Percentiles rank a stretch among this genome's conserved stretches.
Evolutionary conservation across 2,797 vertebrate species (phyloP).

Genomic region (Falco naumanni): DNA sequence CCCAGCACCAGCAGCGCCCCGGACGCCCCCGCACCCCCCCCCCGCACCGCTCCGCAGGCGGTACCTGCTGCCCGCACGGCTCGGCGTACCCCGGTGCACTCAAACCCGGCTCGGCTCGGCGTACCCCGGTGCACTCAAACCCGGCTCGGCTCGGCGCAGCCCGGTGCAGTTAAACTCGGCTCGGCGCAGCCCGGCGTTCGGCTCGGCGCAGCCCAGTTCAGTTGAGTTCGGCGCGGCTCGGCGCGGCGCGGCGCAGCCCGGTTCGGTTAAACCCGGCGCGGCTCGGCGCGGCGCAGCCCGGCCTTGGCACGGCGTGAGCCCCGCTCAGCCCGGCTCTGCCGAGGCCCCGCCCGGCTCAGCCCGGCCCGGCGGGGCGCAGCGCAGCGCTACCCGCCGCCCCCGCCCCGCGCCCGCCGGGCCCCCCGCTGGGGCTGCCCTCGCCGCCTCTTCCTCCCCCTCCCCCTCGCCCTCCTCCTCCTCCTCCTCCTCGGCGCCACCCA

Average conservation of each 20-base stretch:
- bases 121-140: no score
- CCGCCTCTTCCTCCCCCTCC: background rate
- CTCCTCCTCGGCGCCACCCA: background rate
- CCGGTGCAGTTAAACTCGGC: background rate
- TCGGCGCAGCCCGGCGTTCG: no score
- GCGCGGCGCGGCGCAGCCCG: background rate
- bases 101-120: no score
- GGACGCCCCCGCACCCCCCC: background rate
- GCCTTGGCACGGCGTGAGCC: no score
- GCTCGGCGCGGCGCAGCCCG: no score
- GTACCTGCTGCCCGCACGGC: background rate
- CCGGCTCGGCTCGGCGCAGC: background rate
- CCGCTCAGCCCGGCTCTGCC: background rate
- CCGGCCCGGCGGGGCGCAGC: background rate
- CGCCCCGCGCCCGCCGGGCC: no score
- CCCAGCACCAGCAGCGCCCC: no score
- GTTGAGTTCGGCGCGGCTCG: no score
- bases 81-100: no score
- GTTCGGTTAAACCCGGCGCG: no score
- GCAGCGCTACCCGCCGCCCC: no score
- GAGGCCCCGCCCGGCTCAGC: background rate
- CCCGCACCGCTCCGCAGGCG: background rate
- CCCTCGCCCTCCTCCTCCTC: no score
- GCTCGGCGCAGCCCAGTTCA: background rate
- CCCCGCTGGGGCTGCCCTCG: background rate